phyloP scores from a whole-genome alignment of 2,797 vertebrate genomes.

The Sebastes flavidus region DNA sequence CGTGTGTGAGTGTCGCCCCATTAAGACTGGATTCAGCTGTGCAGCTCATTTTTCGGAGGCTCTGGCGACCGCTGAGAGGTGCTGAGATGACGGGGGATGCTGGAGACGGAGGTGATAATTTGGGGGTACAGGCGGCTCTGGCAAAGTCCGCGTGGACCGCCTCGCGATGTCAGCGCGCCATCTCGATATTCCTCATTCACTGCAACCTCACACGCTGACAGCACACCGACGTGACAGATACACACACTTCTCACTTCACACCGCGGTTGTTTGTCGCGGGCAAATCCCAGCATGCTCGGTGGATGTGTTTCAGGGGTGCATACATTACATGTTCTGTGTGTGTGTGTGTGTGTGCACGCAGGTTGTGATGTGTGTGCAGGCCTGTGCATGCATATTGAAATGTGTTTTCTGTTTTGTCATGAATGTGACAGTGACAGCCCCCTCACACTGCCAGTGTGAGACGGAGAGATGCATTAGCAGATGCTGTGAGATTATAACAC shows the following conservation, averaged over 20 bases:
- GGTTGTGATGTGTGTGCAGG: constrained; percentile 30
- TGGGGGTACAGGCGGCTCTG: constrained; percentile 40
- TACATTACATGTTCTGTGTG: constrained; percentile 7
- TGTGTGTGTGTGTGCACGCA: not conserved
- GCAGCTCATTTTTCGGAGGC: constrained; percentile 33
- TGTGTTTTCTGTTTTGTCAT: constrained; percentile 45
- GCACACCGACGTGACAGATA: constrained; percentile 52
- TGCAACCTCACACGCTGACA: constrained; percentile 62
- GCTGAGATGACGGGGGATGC: constrained; percentile 59
- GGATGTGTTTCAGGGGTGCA: constrained; percentile 42
- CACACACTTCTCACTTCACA: constrained; percentile 57
- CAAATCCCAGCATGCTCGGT: constrained; percentile 46
- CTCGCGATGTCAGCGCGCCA: constrained; percentile 59
- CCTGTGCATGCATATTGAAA: constrained; percentile 42
- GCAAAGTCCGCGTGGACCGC: constrained; percentile 42
- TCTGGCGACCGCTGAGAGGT: constrained; percentile 8
- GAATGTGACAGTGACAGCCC: constrained; percentile 47
- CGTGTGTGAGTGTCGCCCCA: not conserved
- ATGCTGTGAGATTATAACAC: constrained; percentile 46
- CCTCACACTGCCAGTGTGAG: constrained; percentile 48
- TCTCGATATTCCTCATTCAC: constrained; percentile 47
- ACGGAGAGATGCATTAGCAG: constrained; percentile 56
- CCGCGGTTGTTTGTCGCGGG: constrained; percentile 31
- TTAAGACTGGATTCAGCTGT: constrained; percentile 16
- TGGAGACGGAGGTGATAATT: constrained; percentile 67